A percentile compares a stretch with the other conserved stretches of the same genome.
Evolutionary conservation across 2,888 invertebrate genomes (phyloP).

Genomic region (Malachius bipustulatus): DNA sequence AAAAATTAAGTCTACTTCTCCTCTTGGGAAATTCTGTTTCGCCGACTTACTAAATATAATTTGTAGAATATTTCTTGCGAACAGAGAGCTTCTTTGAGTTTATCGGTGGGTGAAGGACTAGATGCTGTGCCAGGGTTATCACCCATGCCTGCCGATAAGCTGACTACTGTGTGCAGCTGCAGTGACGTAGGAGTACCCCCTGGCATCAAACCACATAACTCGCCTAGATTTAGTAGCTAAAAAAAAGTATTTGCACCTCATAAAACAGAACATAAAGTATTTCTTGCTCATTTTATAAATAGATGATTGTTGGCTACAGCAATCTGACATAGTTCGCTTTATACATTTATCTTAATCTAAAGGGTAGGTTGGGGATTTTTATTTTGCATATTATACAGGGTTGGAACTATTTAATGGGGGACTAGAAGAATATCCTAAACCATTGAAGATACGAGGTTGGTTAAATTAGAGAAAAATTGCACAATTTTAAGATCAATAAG

Average conservation of each 20-base stretch:
- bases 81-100: constrained; percentile 80
- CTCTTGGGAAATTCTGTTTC: no score
- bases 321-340: no score
- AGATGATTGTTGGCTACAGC: no score
- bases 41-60: constrained; percentile 64
- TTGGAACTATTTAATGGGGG: no score
- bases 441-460: no score
- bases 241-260: constrained; percentile 22
- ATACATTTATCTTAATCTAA: no score
- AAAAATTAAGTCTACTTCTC: background rate
- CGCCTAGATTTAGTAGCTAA: constrained; percentile 72
- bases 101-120: constrained; percentile 56
- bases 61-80: constrained; percentile 81
- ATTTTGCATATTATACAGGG: no score
- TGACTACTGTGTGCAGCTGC: constrained; percentile 82
- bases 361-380: no score
- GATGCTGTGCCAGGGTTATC: constrained; percentile 48
- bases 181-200: constrained; percentile 69
- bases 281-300: no score
- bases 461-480: no score
- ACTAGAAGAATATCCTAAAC: no score
- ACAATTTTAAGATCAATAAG: no score
- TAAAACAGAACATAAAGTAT: constrained; percentile 10
- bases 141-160: constrained; percentile 83
- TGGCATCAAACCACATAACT: constrained; percentile 82